Evolutionary conservation across 2,797 vertebrate genomes (phyloP), one percentile per base, ranked within the genome.

Genomic region (Pangasius djambal): DNA sequence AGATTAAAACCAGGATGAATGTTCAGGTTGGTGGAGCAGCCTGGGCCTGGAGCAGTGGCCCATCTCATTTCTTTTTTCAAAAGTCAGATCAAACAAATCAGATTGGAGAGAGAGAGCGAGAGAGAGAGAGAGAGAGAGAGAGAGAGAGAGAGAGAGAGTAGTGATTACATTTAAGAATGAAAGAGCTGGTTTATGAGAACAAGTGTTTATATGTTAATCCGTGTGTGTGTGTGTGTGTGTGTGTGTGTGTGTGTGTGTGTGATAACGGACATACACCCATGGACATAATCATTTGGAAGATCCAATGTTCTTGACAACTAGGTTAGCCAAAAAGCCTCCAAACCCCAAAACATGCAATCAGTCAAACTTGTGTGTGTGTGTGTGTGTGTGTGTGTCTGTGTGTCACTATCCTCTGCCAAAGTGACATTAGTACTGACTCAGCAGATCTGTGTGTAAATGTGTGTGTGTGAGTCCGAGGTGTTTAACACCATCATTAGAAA

Each of bases 341-440:
- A 78, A 48, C 75, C 13, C 2, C 75, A n/a, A 79, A 79, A 55
- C 75, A 79, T 57, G 15, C 37, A 79, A 79, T 79, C 50, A 55
- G 13, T n/a, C 50, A 55, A 79, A 31, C 50, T 31, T 75, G 69
- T 86, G 31, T 74, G 65, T 85, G 67, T 70, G 84, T 72, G 67
- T 72, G 84, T 74, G 50, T 59, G 48, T 86, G 50, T n/a, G 59
- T 61, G 59, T 61, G 37, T 44, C 72, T 48, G 25, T 28, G 37
- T 61, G 25, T 44, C 77, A 0, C 55, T 77, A 25, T 57, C 65
- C 7, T 63, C 57, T 28, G 9, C 37, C 15, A 82, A 75, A 50
- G 50, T 83, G 87, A 81, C 87, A 89, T 79, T 70, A 86, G 44
- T 28, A 74, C 81, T 87, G 85, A 87, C 55, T 90, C 88, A 90